Percentiles rank a stretch among this genome's conserved stretches.
phyloP scores from a whole-genome alignment of 2,888 invertebrate species.

The Melieria crassipennis region DNA sequence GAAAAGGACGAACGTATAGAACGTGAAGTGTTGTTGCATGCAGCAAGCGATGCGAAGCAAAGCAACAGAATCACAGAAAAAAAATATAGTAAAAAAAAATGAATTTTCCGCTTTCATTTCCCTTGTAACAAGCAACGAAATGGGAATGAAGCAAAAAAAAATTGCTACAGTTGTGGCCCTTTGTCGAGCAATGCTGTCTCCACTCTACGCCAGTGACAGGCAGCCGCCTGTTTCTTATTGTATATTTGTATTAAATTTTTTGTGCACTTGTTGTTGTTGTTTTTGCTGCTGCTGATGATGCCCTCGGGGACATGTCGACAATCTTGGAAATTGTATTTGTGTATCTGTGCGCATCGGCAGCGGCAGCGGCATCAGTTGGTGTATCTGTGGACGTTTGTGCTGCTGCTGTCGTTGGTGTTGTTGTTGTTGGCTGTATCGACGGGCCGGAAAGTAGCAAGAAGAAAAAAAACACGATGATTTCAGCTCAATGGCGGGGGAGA shows the following conservation, averaged over 20 bases:
- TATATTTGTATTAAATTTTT: neutral
- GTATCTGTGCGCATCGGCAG: slow-evolving; percentile 34
- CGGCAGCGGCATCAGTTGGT: neutral
- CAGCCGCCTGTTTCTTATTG: too few relatives aligned
- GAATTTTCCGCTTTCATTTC: slow-evolving; percentile 3
- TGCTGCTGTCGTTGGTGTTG: neutral
- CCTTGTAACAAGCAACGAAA: slow-evolving; percentile 4
- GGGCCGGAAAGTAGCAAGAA: neutral
- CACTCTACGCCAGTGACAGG: neutral
- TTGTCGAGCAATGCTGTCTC: neutral
- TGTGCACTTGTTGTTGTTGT: slow-evolving; percentile 33
- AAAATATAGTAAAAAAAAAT: neutral
- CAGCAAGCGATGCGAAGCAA: slow-evolving; percentile 28
- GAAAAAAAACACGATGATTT: neutral
- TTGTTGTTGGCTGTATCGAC: neutral
- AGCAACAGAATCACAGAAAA: neutral
- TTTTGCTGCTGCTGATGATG: slow-evolving; percentile 41
- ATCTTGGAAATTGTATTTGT: slow-evolving; percentile 40
- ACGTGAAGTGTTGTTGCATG: neutral
- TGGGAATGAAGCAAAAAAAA: neutral
- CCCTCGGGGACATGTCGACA: slow-evolving; percentile 46
- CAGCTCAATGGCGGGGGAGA: slow-evolving; percentile 30
- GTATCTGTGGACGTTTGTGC: neutral
- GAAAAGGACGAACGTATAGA: slow-evolving; percentile 42
- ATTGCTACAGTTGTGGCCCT: neutral